phyloP scores from a whole-genome alignment of 2,797 vertebrate genomes.

The Arctocebus calabarensis region DNA sequence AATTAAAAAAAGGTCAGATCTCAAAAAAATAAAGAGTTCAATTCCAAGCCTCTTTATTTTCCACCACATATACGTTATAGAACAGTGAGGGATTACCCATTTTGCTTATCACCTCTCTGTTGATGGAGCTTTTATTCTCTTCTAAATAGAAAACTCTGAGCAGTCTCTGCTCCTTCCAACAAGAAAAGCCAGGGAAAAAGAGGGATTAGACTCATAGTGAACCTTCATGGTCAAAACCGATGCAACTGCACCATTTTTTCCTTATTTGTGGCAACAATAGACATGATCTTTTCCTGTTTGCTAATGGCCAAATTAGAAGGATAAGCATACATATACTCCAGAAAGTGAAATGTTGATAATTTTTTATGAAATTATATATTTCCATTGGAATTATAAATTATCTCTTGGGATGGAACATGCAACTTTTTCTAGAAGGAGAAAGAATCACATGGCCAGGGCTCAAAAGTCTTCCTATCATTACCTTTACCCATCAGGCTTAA shows the following conservation, averaged over 20 bases:
- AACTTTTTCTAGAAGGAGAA: conserved; percentile 11
- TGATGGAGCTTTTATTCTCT: background rate
- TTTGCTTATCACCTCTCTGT: background rate
- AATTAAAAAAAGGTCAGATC: conserved; percentile 10
- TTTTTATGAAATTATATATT: conserved; percentile 4
- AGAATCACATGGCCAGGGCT: background rate
- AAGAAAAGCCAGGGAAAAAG: background rate
- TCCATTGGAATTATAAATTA: conserved; percentile 18
- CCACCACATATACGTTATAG: background rate
- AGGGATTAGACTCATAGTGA: background rate
- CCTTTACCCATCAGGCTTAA: background rate
- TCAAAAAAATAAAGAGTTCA: background rate
- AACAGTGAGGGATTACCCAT: background rate
- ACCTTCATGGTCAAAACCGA: background rate
- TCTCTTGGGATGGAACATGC: background rate
- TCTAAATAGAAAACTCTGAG: background rate
- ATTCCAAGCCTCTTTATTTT: conserved; percentile 32
- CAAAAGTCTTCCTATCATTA: background rate
- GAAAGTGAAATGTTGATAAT: background rate
- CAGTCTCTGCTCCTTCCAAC: background rate
- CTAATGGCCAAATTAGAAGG: conserved; percentile 8
- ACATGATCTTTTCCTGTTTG: background rate
- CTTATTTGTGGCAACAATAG: background rate
- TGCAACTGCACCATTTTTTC: background rate
- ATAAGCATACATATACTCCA: background rate